phyloP scores from a whole-genome alignment of 30 jellyfish, hydroid and myxozoan species.

The Nemopilema nomurai region DNA sequence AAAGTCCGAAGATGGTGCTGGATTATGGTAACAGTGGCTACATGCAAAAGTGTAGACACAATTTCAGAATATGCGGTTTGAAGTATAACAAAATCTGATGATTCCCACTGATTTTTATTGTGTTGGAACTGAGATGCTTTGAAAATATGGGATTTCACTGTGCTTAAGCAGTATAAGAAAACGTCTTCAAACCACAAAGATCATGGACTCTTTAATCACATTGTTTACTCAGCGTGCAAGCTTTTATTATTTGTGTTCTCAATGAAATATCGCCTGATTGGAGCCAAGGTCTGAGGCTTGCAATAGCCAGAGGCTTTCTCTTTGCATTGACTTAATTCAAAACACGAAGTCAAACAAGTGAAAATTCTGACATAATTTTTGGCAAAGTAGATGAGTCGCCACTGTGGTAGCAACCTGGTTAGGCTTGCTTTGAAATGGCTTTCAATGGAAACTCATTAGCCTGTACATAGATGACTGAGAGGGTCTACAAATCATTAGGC shows the following conservation, averaged over 20 bases:
- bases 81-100: neutral
- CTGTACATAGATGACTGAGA: too few relatives aligned
- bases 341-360: neutral
- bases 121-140: slow-evolving; percentile 6
- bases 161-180: slow-evolving; percentile 15
- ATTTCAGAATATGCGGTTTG: slow-evolving; percentile 22
- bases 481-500: too few relatives aligned
- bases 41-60: neutral
- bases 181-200: slow-evolving; percentile 25
- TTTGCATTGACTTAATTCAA: neutral
- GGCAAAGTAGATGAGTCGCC: neutral
- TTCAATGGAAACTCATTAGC: neutral
- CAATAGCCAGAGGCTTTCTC: neutral
- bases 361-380: neutral
- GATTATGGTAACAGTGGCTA: slow-evolving; percentile 39
- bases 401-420: neutral
- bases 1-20: neutral
- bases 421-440: neutral
- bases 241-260: neutral
- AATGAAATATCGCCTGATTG: neutral
- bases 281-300: neutral
- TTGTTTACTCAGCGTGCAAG: slow-evolving; percentile 7
- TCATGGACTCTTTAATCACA: slow-evolving; percentile 9
- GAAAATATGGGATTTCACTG: slow-evolving; percentile 30
- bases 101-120: slow-evolving; percentile 19